Conservation (phyloP, 2,113 vertebrate genomes). For the Pituophis catenifer region DNA sequence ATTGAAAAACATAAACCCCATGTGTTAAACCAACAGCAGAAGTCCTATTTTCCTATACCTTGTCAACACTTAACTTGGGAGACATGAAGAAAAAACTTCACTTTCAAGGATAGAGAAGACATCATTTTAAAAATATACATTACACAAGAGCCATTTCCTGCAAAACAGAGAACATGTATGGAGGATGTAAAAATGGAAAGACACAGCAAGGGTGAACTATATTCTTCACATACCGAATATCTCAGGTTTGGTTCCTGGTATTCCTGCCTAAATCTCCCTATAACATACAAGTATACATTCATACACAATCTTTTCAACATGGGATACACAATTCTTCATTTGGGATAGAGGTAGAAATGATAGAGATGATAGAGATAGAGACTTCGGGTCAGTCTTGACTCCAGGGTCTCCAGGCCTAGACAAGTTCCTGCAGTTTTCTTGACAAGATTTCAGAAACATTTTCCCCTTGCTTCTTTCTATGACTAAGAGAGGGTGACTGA, state of each 20-base stretch:
- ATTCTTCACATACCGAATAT: not conserved
- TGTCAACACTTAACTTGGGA: constrained; percentile 44
- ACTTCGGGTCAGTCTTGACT: not conserved
- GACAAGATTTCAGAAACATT: not conserved
- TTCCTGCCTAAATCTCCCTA: not conserved
- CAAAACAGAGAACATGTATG: not conserved
- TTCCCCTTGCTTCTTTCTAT: not conserved
- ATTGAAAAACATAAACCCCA: constrained; percentile 10
- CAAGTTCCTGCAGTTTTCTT: not conserved
- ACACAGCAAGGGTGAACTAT: not conserved
- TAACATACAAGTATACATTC: not conserved
- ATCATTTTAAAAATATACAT: too few species aligned
- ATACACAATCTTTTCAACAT: not conserved
- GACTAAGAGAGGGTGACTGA: not conserved
- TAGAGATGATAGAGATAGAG: not conserved
- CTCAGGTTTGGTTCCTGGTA: not conserved
- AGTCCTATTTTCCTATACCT: not conserved
- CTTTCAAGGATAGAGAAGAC: constrained; percentile 23
- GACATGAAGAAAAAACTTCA: constrained; percentile 32
- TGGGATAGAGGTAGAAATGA: not conserved
- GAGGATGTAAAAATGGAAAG: not conserved
- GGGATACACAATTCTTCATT: not conserved
- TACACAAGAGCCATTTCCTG: not conserved
- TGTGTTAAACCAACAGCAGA: not conserved
- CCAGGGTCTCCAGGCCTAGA: not conserved